Evolutionary conservation across 2,888 invertebrate species (phyloP), one percentile per base, ranked within the genome.

Genomic region (Cataglyphis livida): DNA sequence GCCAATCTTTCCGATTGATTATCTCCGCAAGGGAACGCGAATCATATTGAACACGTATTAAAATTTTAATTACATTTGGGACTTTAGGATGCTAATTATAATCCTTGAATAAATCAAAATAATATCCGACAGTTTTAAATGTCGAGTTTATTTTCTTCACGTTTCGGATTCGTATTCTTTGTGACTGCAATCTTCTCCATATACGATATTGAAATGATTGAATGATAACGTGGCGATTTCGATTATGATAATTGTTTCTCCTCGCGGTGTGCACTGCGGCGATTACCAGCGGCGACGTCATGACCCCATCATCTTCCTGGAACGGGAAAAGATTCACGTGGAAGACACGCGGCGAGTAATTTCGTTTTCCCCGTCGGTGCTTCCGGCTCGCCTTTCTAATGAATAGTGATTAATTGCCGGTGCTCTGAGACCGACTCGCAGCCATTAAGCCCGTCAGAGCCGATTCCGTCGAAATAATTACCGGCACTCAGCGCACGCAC

Each of bases 381-480:
- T 91, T 92, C 91, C 91, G 89, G 87, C 89, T 85, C 90, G 85
- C 86, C 86, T 87, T 90, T 87, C 85, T 91, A 91, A 91, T 91
- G 91, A 91, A 92, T 91, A 92, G 90, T 91, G 91, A 91, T 91
- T 91, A 91, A 91, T 91, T 90, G 92, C 88, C 89, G 78, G 90
- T 88, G 84, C 88, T 90, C 90, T 85, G 92, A 88, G 91, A 91
- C 87, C 90, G 90, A 92, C 90, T 91, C 88, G 85, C 87, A 90
- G 86, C 92, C 92, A 91, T 91, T 91, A 91, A 91, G 88, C 90
- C 90, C 90, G 87, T 90, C 91, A 88, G 89, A 91, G 89, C 87
- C 88, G 90, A 91, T 91, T 91, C 91, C 91, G 89, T 91, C 90
- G 92, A 92, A 91, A 92, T 91, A 91, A 91, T 91, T 91, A 91